phyloP scores from a whole-genome alignment of 2,888 invertebrate species.

The Trachelus stipa region DNA sequence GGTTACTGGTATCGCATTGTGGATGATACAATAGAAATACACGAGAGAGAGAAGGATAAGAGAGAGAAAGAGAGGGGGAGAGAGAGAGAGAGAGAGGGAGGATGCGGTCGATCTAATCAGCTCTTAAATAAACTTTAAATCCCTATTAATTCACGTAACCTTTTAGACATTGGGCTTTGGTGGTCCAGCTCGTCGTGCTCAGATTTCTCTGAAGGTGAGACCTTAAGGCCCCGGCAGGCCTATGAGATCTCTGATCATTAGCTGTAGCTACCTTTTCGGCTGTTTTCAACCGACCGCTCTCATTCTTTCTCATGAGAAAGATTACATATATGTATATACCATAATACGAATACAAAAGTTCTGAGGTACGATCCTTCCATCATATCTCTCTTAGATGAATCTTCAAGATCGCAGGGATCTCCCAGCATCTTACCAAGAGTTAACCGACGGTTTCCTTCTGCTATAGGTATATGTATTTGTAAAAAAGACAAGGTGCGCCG shows the following conservation, averaged over 20 bases:
- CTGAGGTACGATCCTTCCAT: background rate
- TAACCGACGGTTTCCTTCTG: background rate
- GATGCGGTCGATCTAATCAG: background rate
- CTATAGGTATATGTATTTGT: background rate
- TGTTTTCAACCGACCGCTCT: background rate
- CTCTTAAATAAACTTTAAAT: slow-evolving; percentile 10
- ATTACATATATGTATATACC: background rate
- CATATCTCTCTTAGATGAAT: background rate
- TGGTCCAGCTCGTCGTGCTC: slow-evolving; percentile 12
- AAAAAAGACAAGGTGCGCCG: background rate
- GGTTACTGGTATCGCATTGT: background rate
- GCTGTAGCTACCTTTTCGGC: background rate
- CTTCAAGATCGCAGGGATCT: background rate
- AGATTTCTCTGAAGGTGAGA: background rate
- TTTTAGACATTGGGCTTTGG: slow-evolving; percentile 17
- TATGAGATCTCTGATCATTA: background rate
- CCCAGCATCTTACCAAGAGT: background rate
- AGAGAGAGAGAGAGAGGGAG: background rate
- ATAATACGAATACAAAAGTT: background rate
- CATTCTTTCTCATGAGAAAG: background rate
- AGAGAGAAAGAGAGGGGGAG: no score
- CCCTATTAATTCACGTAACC: slow-evolving; percentile 23
- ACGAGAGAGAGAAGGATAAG: no score
- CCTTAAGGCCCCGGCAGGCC: slow-evolving; percentile 1
- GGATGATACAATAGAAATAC: background rate